Evolutionary conservation across 2,888 invertebrate genomes (phyloP).

Genomic region (Syrphus vitripennis): DNA sequence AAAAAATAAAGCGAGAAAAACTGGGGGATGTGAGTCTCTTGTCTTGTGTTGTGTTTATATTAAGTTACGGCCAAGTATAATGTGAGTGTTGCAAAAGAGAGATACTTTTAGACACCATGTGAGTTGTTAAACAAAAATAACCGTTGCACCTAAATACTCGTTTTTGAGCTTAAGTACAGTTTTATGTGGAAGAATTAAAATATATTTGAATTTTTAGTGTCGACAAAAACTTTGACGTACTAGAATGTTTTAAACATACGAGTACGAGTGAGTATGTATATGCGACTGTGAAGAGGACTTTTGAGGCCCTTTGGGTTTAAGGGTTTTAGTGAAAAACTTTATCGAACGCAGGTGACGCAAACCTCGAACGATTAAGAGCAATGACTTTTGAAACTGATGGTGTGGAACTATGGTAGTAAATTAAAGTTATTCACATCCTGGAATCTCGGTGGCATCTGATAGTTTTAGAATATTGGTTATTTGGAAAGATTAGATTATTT

Average conservation of each 20-base stretch:
- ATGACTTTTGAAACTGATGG: conserved; percentile 12
- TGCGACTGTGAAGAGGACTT: not conserved
- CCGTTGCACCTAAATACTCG: conserved; percentile 59
- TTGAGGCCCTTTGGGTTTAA: not conserved
- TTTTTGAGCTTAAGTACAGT: conserved; percentile 51
- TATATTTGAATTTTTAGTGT: conserved; percentile 52
- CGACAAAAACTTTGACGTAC: conserved; percentile 23
- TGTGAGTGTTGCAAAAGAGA: conserved; percentile 25
- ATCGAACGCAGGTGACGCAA: not conserved
- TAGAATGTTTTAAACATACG: not conserved
- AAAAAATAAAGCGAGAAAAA: not conserved
- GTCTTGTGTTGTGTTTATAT: conserved; percentile 48
- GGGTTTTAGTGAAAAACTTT: not conserved
- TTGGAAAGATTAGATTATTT: too few species aligned
- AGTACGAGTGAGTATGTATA: not conserved
- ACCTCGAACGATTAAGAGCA: conserved; percentile 9
- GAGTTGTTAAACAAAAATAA: conserved; percentile 57
- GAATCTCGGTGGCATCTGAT: too few species aligned
- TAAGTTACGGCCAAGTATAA: conserved; percentile 53
- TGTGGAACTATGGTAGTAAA: not conserved
- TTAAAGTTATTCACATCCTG: not conserved
- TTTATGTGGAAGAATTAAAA: conserved; percentile 58
- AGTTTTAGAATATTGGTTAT: too few species aligned
- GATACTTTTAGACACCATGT: conserved; percentile 55
- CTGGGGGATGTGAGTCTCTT: conserved; percentile 6